These are phyloP conservation scores for Pandemis cinnamomeana DNA, from an alignment of 2,888 invertebrate genomes.

Conservation along the genomic window DNA sequence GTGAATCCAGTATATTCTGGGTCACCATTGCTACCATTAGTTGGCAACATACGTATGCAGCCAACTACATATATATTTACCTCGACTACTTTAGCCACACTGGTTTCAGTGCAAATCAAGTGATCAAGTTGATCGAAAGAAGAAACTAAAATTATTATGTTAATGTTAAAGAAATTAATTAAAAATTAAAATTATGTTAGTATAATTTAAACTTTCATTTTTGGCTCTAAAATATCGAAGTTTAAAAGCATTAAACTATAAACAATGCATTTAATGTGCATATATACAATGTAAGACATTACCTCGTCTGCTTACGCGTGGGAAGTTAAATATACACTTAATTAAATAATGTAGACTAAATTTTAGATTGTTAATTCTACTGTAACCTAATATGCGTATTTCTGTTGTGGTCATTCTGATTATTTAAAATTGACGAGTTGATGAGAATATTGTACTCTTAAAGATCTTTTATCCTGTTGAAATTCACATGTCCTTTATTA, in stretches of 20 bases:
- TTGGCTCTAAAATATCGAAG: constrained; percentile 33
- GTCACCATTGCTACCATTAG: background rate
- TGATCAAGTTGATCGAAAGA: background rate
- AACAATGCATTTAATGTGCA: constrained; percentile 28
- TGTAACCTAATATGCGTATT: constrained; percentile 36
- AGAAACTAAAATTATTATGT: background rate
- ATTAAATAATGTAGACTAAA: constrained; percentile 38
- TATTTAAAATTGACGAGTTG: constrained; percentile 34
- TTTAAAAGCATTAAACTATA: constrained; percentile 13
- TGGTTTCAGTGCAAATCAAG: background rate
- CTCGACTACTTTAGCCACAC: background rate
- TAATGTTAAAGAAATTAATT: background rate
- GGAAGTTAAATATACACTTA: constrained; percentile 32
- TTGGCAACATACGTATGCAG: background rate
- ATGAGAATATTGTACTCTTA: constrained; percentile 35
- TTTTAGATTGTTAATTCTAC: constrained; percentile 40
- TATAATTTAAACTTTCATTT: constrained; percentile 5
- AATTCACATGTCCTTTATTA: constrained; percentile 33
- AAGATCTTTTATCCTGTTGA: constrained; percentile 40
- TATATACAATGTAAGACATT: constrained; percentile 36
- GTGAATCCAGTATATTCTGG: background rate
- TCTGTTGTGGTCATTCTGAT: constrained; percentile 31
- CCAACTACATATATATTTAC: background rate
- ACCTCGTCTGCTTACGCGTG: constrained; percentile 39
- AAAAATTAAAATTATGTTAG: background rate